Base-by-base conservation (phyloP, 2,113 vertebrate genomes). In the Leiothrix lutea region DNA sequence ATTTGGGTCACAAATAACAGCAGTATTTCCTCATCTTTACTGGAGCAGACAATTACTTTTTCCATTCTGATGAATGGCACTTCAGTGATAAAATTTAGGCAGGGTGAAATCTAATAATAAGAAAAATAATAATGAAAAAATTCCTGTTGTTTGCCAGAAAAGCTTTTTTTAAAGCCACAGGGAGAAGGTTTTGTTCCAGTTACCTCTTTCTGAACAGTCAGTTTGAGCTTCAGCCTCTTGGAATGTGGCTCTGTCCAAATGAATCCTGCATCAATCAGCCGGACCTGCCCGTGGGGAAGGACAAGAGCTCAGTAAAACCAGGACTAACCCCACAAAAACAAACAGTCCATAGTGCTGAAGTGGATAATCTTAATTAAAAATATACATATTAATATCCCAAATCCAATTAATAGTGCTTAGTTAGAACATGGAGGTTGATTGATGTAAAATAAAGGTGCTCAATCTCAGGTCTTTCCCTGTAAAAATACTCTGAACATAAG, bases 161-260 rank as follows among this genome's bases (percentile, higher is more conserved):
- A 60, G 11, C 7, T 80, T 75, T 62, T 62, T 44, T 6, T 36
- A 44, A 86, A 86, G 12, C 16, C 48, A 35, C 11, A 24, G 0
- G 3, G 11, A 73, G 29, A 67, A 54, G 19, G 53, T 0, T 38
- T 11, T 21, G 16, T 33, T 64, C 25, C 33, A 36, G 84, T 97
- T 95, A 99, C 99, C 99, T 99, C 99, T 95, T 99, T 99, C 98
- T 99, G 99, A 92, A 99, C 98, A 65, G 99, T 99, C 91, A 99
- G 26, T 92, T 99, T 99, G 93, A 99, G 86, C 98, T 99, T 99
- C 95, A 99, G 98, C 96, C 99, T 98, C 95, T 99, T 99, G 35
- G 99, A 99, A 97, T 99, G 99, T 3, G 99, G 99, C 26, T 99
- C 99, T 14, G 99, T 99, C 99, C 99, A 99, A 95, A 99, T 96